Evolutionary conservation across 2,113 vertebrate genomes (phyloP).

Genomic region (Xiphophorus maculatus): DNA sequence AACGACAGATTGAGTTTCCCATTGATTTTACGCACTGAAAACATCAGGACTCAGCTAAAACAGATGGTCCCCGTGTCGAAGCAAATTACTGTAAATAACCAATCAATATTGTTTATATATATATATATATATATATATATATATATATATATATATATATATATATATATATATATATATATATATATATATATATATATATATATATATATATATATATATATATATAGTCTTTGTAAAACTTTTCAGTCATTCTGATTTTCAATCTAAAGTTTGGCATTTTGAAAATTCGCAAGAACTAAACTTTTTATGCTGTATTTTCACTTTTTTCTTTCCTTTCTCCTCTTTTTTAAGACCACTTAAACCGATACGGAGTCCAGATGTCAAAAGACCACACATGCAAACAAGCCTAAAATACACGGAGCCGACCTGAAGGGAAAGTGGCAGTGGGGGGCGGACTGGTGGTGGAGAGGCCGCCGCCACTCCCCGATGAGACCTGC

Average conservation of each 20-base stretch:
- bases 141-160: background rate
- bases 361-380: constrained; percentile 14
- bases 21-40: constrained; percentile 57
- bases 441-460: constrained; percentile 1
- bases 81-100: background rate
- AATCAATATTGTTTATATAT: background rate
- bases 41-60: constrained; percentile 38
- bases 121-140: too few relatives aligned
- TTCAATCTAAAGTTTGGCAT: background rate
- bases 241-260: background rate
- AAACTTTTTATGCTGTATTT: background rate
- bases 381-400: constrained; percentile 65
- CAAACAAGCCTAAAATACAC: constrained; percentile 55
- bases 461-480: constrained; percentile 9
- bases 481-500: constrained; percentile 65
- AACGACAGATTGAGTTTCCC: constrained; percentile 9
- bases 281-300: background rate
- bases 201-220: background rate
- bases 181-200: background rate
- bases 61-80: constrained; percentile 30
- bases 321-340: background rate
- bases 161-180: too few relatives aligned
- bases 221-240: background rate
- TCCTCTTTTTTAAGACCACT: background rate
- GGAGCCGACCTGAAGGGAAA: constrained; percentile 47